Base-by-base conservation (phyloP, 2,797 vertebrate species). In the Gymnoscopelus braueri region DNA sequence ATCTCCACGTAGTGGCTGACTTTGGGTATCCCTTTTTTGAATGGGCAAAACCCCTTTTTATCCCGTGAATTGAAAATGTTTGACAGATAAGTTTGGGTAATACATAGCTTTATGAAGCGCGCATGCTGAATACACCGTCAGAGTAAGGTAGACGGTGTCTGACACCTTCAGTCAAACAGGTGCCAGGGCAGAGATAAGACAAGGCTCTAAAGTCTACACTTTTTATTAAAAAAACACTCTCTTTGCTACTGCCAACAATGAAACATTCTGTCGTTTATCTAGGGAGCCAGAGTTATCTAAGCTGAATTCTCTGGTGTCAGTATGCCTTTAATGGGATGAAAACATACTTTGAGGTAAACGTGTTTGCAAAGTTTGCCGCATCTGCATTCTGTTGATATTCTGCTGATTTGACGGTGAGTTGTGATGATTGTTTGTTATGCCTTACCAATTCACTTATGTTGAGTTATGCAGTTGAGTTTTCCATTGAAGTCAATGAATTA, bases 121-220 rank as follows among this genome's bases (percentile, higher is more conserved):
- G 2, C 54, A 69, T 78, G 71, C 57, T 77, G 77, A 77, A 77
- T 72, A 69, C 63, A 39, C 29, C 15, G 47, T 65, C 67, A 54
- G 54, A 29, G 60, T 47, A 72, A 63, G 55, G 14, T 72, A 63
- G 64, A 78, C 65, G 62, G 52, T 74, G 65, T 67, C 58, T 58
- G 65, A 74, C 55, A 50, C 60, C 66, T 71, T 54, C 54, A 79
- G 69, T 84, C 82, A 75, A 73, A 81, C 82, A 81, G 76, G 80
- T 81, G 80, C 72, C 72, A 84, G 65, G 55, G 54, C 77, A 65
- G 51, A 77, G 71, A 81, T 82, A 74, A 82, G 67, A 75, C 49
- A 15, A 44, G 48, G 54, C 69, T 61, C 55, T 63, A 63, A 65
- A 71, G 65, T 75, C 79, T 77, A 71, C 52, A 35, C 60, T 65